Conservation (phyloP, 1,140 invertebrate species). For the Oncopodura yosiiana region DNA sequence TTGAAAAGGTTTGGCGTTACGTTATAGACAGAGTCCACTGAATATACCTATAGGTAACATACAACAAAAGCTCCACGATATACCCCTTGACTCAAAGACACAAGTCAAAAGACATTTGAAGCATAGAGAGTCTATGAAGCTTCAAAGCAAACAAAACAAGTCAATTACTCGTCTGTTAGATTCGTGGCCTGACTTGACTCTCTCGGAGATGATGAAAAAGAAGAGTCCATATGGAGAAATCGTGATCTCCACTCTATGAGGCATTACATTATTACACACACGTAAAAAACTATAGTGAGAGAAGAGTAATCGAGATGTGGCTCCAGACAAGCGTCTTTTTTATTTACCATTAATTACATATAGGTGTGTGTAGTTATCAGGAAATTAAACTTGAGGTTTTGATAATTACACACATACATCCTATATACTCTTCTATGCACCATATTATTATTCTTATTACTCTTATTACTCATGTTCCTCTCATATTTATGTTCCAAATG, state of each 20-base stretch:
- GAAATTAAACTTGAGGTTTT: slow-evolving; percentile 23
- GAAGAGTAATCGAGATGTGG: slow-evolving; percentile 23
- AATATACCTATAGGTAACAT: too few species aligned
- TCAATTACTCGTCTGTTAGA: too few species aligned
- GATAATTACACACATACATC: slow-evolving; percentile 10
- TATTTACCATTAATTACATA: slow-evolving; percentile 24
- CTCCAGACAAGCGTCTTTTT: slow-evolving; percentile 25
- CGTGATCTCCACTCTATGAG: slow-evolving; percentile 10
- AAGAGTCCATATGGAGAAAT: slow-evolving; percentile 9
- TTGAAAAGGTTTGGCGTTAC: too few species aligned
- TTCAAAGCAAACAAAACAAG: slow-evolving; percentile 14
- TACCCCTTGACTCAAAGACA: too few species aligned
- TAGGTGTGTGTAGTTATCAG: slow-evolving; percentile 27
- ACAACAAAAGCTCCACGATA: too few species aligned
- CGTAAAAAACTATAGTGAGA: neutral
- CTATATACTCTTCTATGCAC: too few species aligned
- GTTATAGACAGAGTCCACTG: too few species aligned
- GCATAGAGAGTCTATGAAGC: too few species aligned
- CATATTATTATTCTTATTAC: neutral
- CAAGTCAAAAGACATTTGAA: too few species aligned
- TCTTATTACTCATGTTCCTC: neutral
- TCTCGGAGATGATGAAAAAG: too few species aligned
- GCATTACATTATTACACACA: slow-evolving; percentile 11
- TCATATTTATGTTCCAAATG: neutral
- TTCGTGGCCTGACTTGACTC: too few species aligned